These are phyloP conservation scores for Butorides virescens DNA, from an alignment of 2,113 vertebrate species.

Conservation along the genomic window DNA sequence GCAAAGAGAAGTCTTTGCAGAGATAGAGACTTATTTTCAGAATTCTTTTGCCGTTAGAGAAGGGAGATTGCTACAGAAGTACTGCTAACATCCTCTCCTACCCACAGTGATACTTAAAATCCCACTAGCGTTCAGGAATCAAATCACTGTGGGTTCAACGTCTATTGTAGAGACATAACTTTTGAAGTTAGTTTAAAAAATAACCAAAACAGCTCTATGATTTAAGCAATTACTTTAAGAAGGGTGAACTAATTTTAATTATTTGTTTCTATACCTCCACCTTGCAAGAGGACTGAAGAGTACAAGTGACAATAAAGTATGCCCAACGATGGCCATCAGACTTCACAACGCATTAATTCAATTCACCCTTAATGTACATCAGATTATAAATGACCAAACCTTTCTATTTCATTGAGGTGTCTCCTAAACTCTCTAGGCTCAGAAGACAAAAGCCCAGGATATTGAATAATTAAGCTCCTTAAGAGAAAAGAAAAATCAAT, in stretches of 20 bases:
- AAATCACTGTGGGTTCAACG: not conserved
- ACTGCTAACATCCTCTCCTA: not conserved
- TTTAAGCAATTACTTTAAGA: not conserved
- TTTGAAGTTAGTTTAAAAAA: not conserved
- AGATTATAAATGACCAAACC: not conserved
- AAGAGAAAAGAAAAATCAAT: slow-evolving; percentile 44
- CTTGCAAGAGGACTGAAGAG: not conserved
- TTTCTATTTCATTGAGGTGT: not conserved
- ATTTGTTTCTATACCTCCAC: not conserved
- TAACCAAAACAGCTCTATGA: not conserved
- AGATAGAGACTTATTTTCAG: not conserved
- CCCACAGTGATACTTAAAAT: not conserved
- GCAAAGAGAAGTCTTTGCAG: not conserved
- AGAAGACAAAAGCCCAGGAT: not conserved
- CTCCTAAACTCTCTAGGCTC: not conserved
- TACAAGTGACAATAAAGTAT: not conserved
- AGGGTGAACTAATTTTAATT: not conserved
- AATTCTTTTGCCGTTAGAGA: not conserved
- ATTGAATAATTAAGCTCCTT: slow-evolving; percentile 46
- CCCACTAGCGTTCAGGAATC: not conserved
- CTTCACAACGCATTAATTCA: not conserved
- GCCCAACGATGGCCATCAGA: not conserved
- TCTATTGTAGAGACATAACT: not conserved
- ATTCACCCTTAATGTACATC: not conserved
- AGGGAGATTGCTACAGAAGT: not conserved